Conservation (phyloP, 2,113 vertebrate species). For the Eonycteris spelaea region DNA sequence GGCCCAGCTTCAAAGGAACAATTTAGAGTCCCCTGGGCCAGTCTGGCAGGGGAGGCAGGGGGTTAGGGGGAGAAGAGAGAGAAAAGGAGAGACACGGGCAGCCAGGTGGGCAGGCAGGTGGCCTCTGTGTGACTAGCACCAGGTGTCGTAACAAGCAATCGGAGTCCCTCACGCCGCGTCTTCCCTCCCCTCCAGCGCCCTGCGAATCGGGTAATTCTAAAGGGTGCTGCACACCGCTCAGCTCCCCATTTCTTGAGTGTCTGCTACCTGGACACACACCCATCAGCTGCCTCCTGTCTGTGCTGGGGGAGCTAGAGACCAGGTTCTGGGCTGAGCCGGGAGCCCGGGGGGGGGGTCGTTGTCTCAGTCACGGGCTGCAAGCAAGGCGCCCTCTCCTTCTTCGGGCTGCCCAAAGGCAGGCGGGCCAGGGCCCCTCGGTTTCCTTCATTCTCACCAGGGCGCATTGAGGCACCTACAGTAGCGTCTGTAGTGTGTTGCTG, state of each 20-base stretch:
- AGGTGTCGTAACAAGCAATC: background rate
- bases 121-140: background rate
- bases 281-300: background rate
- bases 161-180: background rate
- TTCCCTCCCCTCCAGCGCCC: background rate
- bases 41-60: background rate
- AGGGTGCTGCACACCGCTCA: background rate
- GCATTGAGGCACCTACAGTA: fast-evolving
- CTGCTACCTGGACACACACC: background rate
- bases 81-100: background rate
- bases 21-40: background rate
- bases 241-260: background rate
- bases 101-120: fast-evolving
- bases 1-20: background rate
- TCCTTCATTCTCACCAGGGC: background rate
- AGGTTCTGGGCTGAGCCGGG: background rate
- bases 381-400: background rate
- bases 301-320: background rate
- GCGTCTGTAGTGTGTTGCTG: background rate
- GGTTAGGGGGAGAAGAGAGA: background rate
- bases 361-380: background rate
- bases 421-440: background rate
- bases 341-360: background rate
- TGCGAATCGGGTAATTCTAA: background rate
- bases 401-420: background rate